Conservation (phyloP, 2,888 invertebrate species). For the Campoplex nolae region DNA sequence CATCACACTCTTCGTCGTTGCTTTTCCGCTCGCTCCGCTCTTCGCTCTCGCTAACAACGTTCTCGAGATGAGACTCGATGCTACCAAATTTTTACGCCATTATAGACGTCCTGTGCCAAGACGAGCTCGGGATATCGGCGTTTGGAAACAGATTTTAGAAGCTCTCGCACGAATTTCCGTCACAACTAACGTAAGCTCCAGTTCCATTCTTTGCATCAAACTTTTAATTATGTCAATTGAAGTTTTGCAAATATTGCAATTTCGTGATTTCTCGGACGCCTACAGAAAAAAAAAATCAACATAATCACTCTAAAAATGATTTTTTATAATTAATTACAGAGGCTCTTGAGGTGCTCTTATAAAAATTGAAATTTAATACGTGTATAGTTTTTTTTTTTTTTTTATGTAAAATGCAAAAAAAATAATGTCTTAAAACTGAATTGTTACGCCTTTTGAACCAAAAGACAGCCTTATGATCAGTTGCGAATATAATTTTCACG, state of each 20-base stretch:
- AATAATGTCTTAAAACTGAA: no score
- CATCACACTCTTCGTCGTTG: slow-evolving; percentile 93
- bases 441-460: background rate
- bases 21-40: slow-evolving; percentile 93
- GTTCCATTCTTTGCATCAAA: slow-evolving; percentile 27
- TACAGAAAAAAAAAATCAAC: no score
- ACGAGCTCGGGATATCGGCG: slow-evolving; percentile 91
- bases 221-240: background rate
- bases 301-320: background rate
- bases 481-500: background rate
- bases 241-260: background rate
- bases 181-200: slow-evolving; percentile 89
- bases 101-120: slow-evolving; percentile 91
- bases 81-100: slow-evolving; percentile 91
- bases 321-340: background rate
- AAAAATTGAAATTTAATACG: background rate
- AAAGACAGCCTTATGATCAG: background rate
- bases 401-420: no score
- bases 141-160: slow-evolving; percentile 92
- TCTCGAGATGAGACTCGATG: slow-evolving; percentile 93
- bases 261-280: no score
- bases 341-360: no score
- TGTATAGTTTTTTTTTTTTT: background rate
- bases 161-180: slow-evolving; percentile 91
- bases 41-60: slow-evolving; percentile 93